Evolutionary conservation across 2,113 vertebrate species (phyloP).

Genomic region (Sturnira hondurensis): DNA sequence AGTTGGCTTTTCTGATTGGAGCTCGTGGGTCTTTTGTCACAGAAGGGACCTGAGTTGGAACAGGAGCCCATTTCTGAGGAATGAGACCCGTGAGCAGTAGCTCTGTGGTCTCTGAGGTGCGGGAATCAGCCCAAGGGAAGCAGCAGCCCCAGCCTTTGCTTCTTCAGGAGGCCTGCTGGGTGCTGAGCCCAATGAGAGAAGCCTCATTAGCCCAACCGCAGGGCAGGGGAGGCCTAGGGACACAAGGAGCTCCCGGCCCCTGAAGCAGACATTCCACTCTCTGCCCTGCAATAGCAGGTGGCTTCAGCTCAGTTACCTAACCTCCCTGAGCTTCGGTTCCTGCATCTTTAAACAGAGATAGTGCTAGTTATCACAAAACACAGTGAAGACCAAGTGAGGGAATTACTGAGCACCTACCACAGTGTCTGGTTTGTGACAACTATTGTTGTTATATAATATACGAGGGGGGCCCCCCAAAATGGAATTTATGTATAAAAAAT

Average conservation of each 20-base stretch:
- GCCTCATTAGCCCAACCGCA: not conserved
- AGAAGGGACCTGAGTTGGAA: not conserved
- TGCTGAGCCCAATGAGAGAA: not conserved
- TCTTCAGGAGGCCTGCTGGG: not conserved
- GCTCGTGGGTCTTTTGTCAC: not conserved
- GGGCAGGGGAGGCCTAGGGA: not conserved
- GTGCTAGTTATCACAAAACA: not conserved
- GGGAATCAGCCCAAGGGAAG: not conserved
- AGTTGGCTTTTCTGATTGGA: not conserved
- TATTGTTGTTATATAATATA: not conserved
- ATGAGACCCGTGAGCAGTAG: not conserved
- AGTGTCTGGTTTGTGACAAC: not conserved
- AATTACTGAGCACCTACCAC: not conserved
- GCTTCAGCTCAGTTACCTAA: not conserved
- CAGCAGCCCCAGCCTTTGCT: not conserved
- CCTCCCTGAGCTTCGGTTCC: not conserved
- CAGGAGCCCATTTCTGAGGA: not conserved
- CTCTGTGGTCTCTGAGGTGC: not conserved
- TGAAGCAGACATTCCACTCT: not conserved
- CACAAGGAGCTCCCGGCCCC: not conserved
- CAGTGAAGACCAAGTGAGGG: not conserved
- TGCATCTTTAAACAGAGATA: not conserved
- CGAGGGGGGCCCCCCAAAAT: too few species aligned
- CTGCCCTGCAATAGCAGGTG: not conserved
- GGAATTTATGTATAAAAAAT: too few species aligned